These are phyloP conservation scores for Hedya salicella DNA, from an alignment of 2,888 invertebrate genomes.

Conservation along the genomic window DNA sequence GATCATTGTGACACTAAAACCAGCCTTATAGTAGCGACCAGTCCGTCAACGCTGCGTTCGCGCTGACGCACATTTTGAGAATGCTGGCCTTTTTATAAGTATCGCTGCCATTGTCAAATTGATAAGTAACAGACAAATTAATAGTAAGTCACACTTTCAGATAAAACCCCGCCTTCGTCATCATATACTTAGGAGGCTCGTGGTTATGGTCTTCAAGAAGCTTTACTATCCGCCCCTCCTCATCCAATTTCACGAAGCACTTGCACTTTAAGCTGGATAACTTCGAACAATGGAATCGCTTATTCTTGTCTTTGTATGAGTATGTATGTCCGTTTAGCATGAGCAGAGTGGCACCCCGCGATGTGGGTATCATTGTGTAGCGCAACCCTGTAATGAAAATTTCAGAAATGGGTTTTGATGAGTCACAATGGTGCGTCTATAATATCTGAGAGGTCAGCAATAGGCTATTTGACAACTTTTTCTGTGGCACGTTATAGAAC, in stretches of 20 bases:
- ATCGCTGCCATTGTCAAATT: too few species aligned
- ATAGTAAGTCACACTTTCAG: conserved; percentile 11
- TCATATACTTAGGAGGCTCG: conserved; percentile 22
- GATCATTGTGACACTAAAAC: too few species aligned
- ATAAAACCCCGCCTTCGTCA: conserved; percentile 8
- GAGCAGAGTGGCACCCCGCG: conserved; percentile 24
- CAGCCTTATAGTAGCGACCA: too few species aligned
- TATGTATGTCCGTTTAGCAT: conserved; percentile 41
- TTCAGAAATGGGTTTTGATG: not conserved
- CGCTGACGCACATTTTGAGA: too few species aligned
- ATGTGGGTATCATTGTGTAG: conserved; percentile 15
- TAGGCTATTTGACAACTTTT: too few species aligned
- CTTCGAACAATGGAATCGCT: conserved; percentile 38
- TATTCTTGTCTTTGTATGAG: conserved; percentile 31
- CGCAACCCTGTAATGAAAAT: conserved; percentile 8
- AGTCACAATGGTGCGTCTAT: not conserved
- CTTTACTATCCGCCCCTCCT: conserved; percentile 25
- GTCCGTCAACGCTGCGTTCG: too few species aligned
- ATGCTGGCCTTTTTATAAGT: too few species aligned
- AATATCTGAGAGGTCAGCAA: too few species aligned
- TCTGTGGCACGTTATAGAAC: too few species aligned
- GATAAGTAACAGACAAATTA: too few species aligned
- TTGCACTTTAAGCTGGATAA: conserved; percentile 23
- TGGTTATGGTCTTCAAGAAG: conserved; percentile 41
- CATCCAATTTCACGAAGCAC: conserved; percentile 29